Conservation (phyloP, 2,888 invertebrate species). For the Scaptomyza cyrtandrae region DNA sequence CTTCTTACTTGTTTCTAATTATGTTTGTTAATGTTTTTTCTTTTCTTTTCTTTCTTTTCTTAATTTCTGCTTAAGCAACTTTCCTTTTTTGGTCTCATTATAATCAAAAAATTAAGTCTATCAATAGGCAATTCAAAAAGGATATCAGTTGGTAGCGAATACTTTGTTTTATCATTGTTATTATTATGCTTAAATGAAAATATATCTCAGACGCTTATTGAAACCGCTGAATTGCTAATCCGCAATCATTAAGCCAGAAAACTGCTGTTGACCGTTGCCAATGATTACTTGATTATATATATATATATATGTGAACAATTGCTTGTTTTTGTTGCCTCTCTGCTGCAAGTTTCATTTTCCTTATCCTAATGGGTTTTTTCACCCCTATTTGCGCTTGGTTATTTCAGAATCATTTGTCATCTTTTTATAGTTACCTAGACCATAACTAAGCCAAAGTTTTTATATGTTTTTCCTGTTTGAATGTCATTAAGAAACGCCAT, state of each 20-base stretch:
- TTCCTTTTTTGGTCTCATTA: too few species aligned
- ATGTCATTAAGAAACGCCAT: background rate
- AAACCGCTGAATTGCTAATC: background rate
- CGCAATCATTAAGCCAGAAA: background rate
- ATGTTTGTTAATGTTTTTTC: too few species aligned
- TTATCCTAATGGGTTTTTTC: background rate
- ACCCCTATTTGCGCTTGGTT: background rate
- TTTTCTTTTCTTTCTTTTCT: too few species aligned
- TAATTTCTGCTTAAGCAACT: too few species aligned
- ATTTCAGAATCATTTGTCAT: slow-evolving; percentile 32
- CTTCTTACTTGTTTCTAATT: too few species aligned
- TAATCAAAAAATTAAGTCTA: too few species aligned
- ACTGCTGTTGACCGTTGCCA: background rate
- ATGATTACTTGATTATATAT: background rate
- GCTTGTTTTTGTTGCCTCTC: background rate
- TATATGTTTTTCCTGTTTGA: slow-evolving; percentile 10
- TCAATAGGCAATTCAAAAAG: too few species aligned
- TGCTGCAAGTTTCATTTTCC: background rate
- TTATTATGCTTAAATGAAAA: background rate
- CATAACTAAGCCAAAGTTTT: slow-evolving; percentile 6
- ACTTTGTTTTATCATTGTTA: too few species aligned
- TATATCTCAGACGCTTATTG: background rate
- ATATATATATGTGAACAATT: background rate
- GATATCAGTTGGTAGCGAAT: too few species aligned
- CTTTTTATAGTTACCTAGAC: slow-evolving; percentile 19